A percentile compares a stretch with the other conserved stretches of the same genome.
Evolutionary conservation across 2,888 invertebrate species (phyloP).

Genomic region (Orthosia incerta): DNA sequence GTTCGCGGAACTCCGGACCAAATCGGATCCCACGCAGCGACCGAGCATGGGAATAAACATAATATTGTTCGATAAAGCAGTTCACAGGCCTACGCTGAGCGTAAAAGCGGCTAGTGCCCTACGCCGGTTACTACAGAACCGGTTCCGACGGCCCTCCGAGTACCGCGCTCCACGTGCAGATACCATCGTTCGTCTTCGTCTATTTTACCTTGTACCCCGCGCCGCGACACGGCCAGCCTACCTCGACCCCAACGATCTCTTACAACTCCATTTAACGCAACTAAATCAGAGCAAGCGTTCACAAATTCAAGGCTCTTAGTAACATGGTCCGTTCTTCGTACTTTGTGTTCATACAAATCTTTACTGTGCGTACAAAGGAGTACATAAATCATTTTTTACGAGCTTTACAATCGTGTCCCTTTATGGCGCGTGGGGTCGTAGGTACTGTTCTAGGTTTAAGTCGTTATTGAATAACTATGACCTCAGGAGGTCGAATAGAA

Average conservation of each 20-base stretch:
- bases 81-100: constrained; percentile 70
- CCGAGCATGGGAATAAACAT: constrained; percentile 52
- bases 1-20: constrained; percentile 19
- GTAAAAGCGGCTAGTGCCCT: constrained; percentile 82
- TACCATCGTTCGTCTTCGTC: constrained; percentile 87
- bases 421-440: constrained; percentile 53
- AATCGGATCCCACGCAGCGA: constrained; percentile 33
- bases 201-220: constrained; percentile 79
- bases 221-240: constrained; percentile 57
- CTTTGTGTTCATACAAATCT: constrained; percentile 72
- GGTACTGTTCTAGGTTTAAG: constrained; percentile 55
- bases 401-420: constrained; percentile 71
- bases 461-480: constrained; percentile 60
- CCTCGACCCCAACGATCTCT: constrained; percentile 64
- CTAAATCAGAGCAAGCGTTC: constrained; percentile 54
- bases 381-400: constrained; percentile 82
- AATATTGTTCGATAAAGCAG: constrained; percentile 73
- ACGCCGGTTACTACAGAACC: constrained; percentile 85
- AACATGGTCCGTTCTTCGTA: constrained; percentile 66
- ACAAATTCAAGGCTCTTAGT: constrained; percentile 53
- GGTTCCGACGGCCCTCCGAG: constrained; percentile 79
- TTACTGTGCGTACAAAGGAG: constrained; percentile 75
- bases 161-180: constrained; percentile 82
- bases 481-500: constrained; percentile 58
- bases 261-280: constrained; percentile 57